Base-by-base conservation (phyloP, 2,888 invertebrate species). In the Trilocha varians region DNA sequence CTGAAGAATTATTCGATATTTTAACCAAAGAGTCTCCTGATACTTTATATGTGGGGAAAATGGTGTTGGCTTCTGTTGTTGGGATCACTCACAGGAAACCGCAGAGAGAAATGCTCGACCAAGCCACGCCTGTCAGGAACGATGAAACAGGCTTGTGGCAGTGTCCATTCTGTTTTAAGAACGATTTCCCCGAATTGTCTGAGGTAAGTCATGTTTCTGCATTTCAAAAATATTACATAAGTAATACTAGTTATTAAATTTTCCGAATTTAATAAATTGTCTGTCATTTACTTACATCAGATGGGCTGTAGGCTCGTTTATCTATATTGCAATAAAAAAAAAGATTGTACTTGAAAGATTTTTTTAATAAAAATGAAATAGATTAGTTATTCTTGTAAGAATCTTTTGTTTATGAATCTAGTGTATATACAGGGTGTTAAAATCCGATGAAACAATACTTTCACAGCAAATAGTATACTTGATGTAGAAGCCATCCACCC, bases 111-210 rank as follows among this genome's bases (percentile, higher is more conserved):
- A 96, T 98, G 84, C 71, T 98, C 43, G 98, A 98, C 69, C 94
- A 96, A 68, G 98, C 98, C 0, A 97, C 98, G 84, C 98, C 98
- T 0, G 95, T 97, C 35, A 89, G 97, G 53, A 96, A 97, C 64
- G 97, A 98, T 46, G 95, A 96, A 60, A 96, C 96, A 5, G 96
- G 96, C 1, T 85, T 97, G 34, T 99, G 98, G 98, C 96, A 97
- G 70, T 99, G 99, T 85, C 98, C 98, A 0, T 98, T 98, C 79
- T 99, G 99, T 83, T 88, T 94, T 54, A 96, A 97, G 70, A 96
- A 96, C 66, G 97, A 98, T 74, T 98, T 99, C 62, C 95, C 96
- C 0, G 98, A 98, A 69, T 83, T 98, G 18, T 96, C 96, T 14
- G 98, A 98, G 86, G 87, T 86, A 58, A 70, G 59, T 33, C 35